Evolutionary conservation across 92 coral and sea anemone genomes (phyloP), one percentile per base, ranked within the genome.

Genomic region (Desmophyllum pertusum): DNA sequence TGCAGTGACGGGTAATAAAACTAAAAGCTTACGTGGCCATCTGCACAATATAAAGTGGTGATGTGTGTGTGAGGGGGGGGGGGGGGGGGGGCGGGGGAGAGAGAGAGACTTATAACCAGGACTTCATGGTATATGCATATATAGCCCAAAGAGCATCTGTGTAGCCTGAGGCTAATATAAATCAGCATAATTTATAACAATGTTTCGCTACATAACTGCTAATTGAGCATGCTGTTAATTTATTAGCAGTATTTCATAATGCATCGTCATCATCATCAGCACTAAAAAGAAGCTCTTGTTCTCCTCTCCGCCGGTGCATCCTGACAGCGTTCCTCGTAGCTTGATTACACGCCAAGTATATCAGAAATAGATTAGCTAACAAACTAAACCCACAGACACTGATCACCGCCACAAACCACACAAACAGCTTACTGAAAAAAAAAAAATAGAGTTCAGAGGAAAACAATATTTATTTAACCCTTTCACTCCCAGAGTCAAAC

Each of bases 321-420:
- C 91, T 45, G 52, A 67, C 8, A 10, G 48, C 64, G 23, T 45
- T 67, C 73, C 86, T 88, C 42, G 91, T 25, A 51, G 93, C 53
- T 76, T 68, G 77, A 51, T 84, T 84, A 76, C 99, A 94, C 80
- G 92, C 88, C 64, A 94, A 83, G 87, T 87, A 91, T 14, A 97
- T 71, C 75, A 97, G 70, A 41, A 97, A 81, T 61, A 90, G 77
- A 75, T 97, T 97, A n/a, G 87, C 98, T 65, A 97, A 42, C 33
- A 97, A 65, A 48, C 99, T 94, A 48, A 92, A 80, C 10, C 84
- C 97, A 81, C 92, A 92, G 19, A 97, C 81, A 66, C 97, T 91
- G 61, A 91, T 89, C 48, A 89, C 87, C 66, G 95, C 94, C 75
- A 95, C 85, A 85, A 94, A 97, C 96, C 98, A 94, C 33, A 81